Evolutionary conservation across 2,888 invertebrate genomes (phyloP), one percentile per base, ranked within the genome.

Genomic region (Chironomus tentans): DNA sequence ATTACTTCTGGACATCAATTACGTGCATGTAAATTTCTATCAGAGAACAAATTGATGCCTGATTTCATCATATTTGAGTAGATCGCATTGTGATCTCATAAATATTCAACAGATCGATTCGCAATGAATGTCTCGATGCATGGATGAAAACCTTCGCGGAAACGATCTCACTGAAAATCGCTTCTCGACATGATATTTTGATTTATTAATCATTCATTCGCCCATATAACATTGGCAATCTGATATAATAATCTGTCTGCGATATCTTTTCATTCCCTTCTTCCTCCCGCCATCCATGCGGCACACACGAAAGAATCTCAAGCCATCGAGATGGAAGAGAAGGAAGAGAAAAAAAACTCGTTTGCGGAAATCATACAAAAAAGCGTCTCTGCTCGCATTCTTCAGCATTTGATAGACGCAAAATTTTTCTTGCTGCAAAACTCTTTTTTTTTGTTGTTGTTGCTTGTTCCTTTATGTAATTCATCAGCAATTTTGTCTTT

Each of bases 141-240:
- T 10, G 13, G 65, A 21, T 24, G 13, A 24, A 13, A 21, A 22
- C 62, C 62, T 62, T 62, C 62, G 62, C 62, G 62, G 62, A 62
- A 62, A 62, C 21, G 62, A 65, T 65, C 65, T 65, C 24, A 65
- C 18, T 65, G 65, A 65, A 65, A 65, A 65, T 65, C 65, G 65
- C 65, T 22, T 65, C 65, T 65, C 65, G 65, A 65, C 65, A 65
- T 65, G 65, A 65, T 65, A 65, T 65, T 65, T 65, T 65, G 65
- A 65, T 65, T 65, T 65, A 65, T 65, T 65, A 65, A 65, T 65
- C 65, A 65, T 65, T 65, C 65, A 22, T 24, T 65, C 65, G 24
- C 65, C 21, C 21, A 22, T 56, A 56, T 18, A 56, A 56, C 56
- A 56, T 15, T 56, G 38, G 10, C 38, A 56, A 65, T 65, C 65